These are phyloP conservation scores for Drosophila mimetica DNA, from an alignment of 2,888 invertebrate species.

Conservation along the genomic window DNA sequence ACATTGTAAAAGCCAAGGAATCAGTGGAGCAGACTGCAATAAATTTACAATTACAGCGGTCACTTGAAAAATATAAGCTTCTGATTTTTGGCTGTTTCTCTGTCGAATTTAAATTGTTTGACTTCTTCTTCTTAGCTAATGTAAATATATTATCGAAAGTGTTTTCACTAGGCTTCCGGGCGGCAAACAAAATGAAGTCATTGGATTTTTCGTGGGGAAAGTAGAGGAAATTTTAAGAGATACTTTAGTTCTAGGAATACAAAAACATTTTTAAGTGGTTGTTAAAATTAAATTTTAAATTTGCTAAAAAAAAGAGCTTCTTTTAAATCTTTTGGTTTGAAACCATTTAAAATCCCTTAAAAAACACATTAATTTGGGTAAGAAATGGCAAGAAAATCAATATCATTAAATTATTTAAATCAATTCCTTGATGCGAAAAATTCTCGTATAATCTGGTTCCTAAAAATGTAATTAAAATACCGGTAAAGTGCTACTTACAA, in stretches of 20 bases:
- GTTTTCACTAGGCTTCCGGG: neutral
- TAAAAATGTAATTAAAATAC: neutral
- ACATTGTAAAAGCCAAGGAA: slow-evolving; percentile 45
- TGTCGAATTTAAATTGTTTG: slow-evolving; percentile 5
- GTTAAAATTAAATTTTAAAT: neutral
- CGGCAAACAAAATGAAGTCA: neutral
- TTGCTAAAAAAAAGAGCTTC: neutral
- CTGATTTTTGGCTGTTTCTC: slow-evolving; percentile 11
- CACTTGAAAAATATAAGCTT: slow-evolving; percentile 36
- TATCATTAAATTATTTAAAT: too few relatives aligned
- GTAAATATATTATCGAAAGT: slow-evolving; percentile 2
- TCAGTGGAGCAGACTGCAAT: slow-evolving; percentile 42
- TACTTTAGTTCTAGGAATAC: neutral
- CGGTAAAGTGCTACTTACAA: neutral
- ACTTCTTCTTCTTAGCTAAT: neutral
- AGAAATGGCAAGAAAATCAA: too few relatives aligned
- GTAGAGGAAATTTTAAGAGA: too few relatives aligned
- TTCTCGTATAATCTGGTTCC: neutral
- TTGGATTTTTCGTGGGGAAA: neutral
- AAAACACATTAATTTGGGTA: too few relatives aligned
- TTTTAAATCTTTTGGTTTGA: too few relatives aligned
- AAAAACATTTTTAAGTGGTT: neutral
- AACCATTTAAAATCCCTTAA: too few relatives aligned
- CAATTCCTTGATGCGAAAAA: too few relatives aligned
- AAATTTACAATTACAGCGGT: slow-evolving; percentile 65